Evolutionary conservation across 2,113 vertebrate species (phyloP), one percentile per base, ranked within the genome.

Genomic region (Columba livia): DNA sequence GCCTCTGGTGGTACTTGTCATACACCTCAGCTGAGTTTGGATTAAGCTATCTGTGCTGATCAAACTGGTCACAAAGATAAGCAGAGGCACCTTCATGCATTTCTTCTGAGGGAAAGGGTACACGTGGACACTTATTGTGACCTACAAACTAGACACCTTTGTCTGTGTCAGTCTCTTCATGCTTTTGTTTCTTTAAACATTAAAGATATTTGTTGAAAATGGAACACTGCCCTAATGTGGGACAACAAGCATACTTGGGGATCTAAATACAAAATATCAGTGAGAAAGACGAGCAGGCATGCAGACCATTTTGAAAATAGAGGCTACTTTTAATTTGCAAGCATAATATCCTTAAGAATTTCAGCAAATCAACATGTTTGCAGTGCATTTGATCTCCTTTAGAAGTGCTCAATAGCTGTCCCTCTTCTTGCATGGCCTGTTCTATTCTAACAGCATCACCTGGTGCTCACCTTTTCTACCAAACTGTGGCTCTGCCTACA

Each of bases 11-110:
- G 17, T 24, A 7, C 15, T 24, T 74, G 5, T 57, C 25, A 34
- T 5, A 12, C 8, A 6, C 12, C 15, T 77, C 6, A 15, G 25
- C 18, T 20, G 71, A 90, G 29, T 48, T 77, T 83, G 51, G 75
- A 47, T 62, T 50, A 91, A 88, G 50, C 34, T 36, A n/a, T 20
- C 47, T 79, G 24, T 19, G n/a, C 20, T 58, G n/a, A 77, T 58
- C 58, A 40, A 5, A 58, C 0, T 57, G 24, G 2, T 24, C 0
- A 0, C 9, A 38, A 78, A 66, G 24, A 25, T 15, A 40, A 79
- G 10, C 1, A 93, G 34, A 44, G 44, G 12, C 11, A n/a, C 2
- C 18, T 82, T 53, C 7, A 15, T 5, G 23, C 7, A 19, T n/a
- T 11, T 48, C 75, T 70, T 40, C n/a, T 78, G 50, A 78, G 5